Evolutionary conservation across 2,888 invertebrate genomes (phyloP).

Genomic region (Netelia inedita): DNA sequence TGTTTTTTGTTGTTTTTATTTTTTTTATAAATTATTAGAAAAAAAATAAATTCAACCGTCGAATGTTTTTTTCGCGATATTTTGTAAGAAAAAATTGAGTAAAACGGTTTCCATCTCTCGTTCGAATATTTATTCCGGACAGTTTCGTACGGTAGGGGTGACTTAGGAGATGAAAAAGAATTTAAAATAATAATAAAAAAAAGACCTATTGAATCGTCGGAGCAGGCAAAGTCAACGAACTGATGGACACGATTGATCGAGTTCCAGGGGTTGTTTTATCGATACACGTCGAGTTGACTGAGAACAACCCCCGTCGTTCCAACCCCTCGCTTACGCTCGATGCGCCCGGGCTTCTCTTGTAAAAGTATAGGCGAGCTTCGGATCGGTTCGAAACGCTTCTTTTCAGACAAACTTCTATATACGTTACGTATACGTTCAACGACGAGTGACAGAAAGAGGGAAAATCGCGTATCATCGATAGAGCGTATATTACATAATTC

Average conservation of each 20-base stretch:
- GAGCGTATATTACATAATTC: slow-evolving; percentile 8
- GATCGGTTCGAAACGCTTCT: slow-evolving; percentile 38
- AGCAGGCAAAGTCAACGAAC: slow-evolving; percentile 52
- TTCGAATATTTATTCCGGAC: neutral
- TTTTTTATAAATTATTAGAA: neutral
- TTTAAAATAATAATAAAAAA: slow-evolving; percentile 21
- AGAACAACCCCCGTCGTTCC: slow-evolving; percentile 2
- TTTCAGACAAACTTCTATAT: slow-evolving; percentile 1
- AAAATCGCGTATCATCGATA: slow-evolving; percentile 45
- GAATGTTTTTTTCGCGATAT: no score
- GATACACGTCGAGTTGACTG: slow-evolving; percentile 53
- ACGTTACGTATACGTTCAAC: slow-evolving; percentile 25
- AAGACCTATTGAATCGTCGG: neutral
- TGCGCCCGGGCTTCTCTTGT: slow-evolving; percentile 14
- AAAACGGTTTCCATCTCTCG: neutral
- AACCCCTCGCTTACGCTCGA: neutral
- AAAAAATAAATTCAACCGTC: no score
- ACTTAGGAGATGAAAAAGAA: neutral
- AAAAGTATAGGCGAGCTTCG: slow-evolving; percentile 24
- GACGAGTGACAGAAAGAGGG: slow-evolving; percentile 29
- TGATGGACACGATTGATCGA: slow-evolving; percentile 51
- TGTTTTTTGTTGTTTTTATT: neutral
- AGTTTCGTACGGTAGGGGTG: neutral
- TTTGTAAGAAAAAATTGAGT: neutral
- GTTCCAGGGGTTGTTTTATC: slow-evolving; percentile 56